Base-by-base conservation (phyloP, 64 coral and sea anemone species). In the Stylophora pistillata region DNA sequence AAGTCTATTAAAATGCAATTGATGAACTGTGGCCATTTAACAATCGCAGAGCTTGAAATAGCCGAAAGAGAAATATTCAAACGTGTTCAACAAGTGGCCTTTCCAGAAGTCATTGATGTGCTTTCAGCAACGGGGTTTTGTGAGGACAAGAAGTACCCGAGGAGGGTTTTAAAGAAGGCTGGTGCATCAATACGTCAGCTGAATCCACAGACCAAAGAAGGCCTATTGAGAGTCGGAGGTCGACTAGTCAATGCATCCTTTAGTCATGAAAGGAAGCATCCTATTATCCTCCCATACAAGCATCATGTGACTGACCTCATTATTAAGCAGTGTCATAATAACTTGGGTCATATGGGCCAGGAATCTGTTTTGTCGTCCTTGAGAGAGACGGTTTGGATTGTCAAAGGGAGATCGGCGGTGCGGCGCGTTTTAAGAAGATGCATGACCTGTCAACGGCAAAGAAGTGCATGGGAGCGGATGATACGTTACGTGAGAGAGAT, bases 391-490 rank as follows among this genome's bases (percentile, higher is more conserved):
- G n/a, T n/a, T n/a, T n/a, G n/a, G n/a, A n/a, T n/a, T n/a, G n/a
- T n/a, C n/a, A n/a, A n/a, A n/a, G n/a, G n/a, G n/a, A n/a, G n/a
- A n/a, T n/a, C n/a, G n/a, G n/a, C n/a, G n/a, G n/a, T n/a, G n/a
- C n/a, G n/a, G n/a, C n/a, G n/a, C n/a, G n/a, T n/a, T n/a, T n/a
- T n/a, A n/a, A n/a, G n/a, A n/a, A n/a, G n/a, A n/a, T n/a, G n/a
- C n/a, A n/a, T n/a, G n/a, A n/a, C n/a, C n/a, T n/a, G n/a, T n/a
- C n/a, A n/a, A n/a, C n/a, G n/a, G n/a, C n/a, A n/a, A n/a, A n/a
- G n/a, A n/a, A n/a, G n/a, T n/a, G n/a, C n/a, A n/a, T 88, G 86
- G 86, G 86, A 88, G 58, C 20, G 54, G 73, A 88, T 86, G 82
- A 72, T 85, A 62, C 81, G 62, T 10, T 30, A 56, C 9, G 30